A percentile compares a stretch with the other conserved stretches of the same genome.
Evolutionary conservation across 2,113 vertebrate genomes (phyloP).

Genomic region (Archocentrus centrarchus): DNA sequence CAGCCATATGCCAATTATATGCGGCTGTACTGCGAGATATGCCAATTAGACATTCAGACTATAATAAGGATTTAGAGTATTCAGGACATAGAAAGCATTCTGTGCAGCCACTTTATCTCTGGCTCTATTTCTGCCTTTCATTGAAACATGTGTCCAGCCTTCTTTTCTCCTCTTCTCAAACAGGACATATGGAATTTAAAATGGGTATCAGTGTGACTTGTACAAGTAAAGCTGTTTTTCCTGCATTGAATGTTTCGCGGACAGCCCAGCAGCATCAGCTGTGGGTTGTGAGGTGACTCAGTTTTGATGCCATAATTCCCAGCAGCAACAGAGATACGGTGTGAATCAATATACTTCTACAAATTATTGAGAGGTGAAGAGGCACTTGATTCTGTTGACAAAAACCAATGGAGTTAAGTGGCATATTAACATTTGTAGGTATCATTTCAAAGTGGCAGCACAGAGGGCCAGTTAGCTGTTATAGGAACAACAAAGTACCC

Average conservation of each 20-base stretch:
- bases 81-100: constrained; percentile 30
- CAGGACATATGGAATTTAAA: constrained; percentile 31
- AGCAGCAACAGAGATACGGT: neutral
- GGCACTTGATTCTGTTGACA: constrained; percentile 7
- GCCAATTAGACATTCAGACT: constrained; percentile 65
- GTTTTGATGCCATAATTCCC: neutral
- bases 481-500: neutral
- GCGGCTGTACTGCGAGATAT: constrained; percentile 47
- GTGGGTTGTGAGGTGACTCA: neutral
- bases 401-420: neutral
- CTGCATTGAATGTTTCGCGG: constrained; percentile 16
- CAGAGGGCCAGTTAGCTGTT: constrained; percentile 17
- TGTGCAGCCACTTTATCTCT: constrained; percentile 32
- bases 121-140: constrained; percentile 21
- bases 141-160: constrained; percentile 30
- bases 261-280: neutral
- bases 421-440: constrained; percentile 32
- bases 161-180: constrained; percentile 5
- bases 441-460: constrained; percentile 25
- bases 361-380: constrained; percentile 1
- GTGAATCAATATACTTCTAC: neutral
- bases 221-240: constrained; percentile 38
- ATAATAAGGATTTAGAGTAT: constrained; percentile 40
- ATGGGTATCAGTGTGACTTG: constrained; percentile 31
- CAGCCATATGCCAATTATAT: constrained; percentile 68